These are phyloP conservation scores for Verasper variegatus DNA, from an alignment of 2,113 vertebrate genomes.

Conservation along the genomic window DNA sequence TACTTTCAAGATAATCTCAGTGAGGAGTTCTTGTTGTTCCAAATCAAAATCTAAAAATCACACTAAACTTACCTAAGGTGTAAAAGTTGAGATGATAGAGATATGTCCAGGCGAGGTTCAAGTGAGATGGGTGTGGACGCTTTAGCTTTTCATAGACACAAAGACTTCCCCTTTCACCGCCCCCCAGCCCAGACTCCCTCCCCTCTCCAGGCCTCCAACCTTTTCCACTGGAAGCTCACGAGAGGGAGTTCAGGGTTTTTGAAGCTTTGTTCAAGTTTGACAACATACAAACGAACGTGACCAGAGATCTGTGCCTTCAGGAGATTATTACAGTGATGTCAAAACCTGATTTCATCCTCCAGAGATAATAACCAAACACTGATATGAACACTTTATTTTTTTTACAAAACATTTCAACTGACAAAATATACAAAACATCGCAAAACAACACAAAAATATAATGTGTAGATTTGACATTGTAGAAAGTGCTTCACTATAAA, in stretches of 20 bases:
- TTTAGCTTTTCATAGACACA: constrained; percentile 61
- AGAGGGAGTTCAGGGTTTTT: no score
- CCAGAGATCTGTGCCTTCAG: neutral
- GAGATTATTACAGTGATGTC: neutral
- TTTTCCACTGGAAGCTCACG: neutral
- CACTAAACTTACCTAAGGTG: constrained; percentile 67
- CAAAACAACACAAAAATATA: constrained; percentile 2
- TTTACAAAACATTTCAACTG: constrained; percentile 16
- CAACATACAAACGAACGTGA: neutral
- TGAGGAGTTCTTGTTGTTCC: neutral
- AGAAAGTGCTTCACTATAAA: constrained; percentile 34
- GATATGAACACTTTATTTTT: neutral
- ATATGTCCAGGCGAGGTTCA: constrained; percentile 42
- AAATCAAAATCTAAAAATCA: neutral
- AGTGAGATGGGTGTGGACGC: constrained; percentile 66
- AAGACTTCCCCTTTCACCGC: constrained; percentile 43
- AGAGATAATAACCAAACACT: neutral
- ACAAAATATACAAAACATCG: constrained; percentile 2
- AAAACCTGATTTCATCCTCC: neutral
- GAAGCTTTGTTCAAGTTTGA: neutral
- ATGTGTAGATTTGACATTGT: neutral
- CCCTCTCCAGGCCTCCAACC: constrained; percentile 61
- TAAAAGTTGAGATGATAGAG: constrained; percentile 58
- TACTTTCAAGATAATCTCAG: neutral
- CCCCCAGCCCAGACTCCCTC: constrained; percentile 28